These are phyloP conservation scores for Seladonia tumulorum DNA, from an alignment of 2,888 invertebrate genomes.

Conservation along the genomic window DNA sequence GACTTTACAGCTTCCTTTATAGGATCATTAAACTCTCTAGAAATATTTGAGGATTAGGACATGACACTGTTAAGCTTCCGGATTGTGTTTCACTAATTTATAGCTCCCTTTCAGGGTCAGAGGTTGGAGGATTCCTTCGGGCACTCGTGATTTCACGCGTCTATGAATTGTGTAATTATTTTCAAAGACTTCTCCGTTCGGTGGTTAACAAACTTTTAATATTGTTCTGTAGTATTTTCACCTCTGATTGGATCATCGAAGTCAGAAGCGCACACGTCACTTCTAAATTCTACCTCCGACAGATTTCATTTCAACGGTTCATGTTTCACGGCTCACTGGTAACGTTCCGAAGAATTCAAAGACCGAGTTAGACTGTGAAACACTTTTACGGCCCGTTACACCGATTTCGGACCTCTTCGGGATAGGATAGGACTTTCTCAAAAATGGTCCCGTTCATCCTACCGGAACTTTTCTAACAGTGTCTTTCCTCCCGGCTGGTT, in stretches of 20 bases:
- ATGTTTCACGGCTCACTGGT: not conserved
- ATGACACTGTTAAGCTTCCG: not conserved
- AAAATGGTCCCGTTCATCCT: constrained; percentile 5
- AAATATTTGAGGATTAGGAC: not conserved
- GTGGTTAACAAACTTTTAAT: not conserved
- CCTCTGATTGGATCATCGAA: not conserved
- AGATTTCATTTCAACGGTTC: not conserved
- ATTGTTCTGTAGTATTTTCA: not conserved
- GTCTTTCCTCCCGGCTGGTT: constrained; percentile 18
- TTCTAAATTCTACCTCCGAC: not conserved
- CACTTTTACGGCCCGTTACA: not conserved
- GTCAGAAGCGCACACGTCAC: not conserved
- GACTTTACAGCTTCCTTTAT: not conserved
- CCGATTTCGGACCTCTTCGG: not conserved
- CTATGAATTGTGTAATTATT: too few relatives aligned
- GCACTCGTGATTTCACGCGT: not conserved
- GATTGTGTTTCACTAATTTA: not conserved
- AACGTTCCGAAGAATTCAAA: not conserved
- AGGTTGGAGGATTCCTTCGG: not conserved
- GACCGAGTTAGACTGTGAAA: not conserved
- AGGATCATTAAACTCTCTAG: not conserved
- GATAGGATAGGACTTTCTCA: not conserved
- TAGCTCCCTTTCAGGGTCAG: not conserved
- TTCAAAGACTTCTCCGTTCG: not conserved
- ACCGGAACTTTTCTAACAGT: constrained; percentile 16